Conservation (phyloP, 2,113 vertebrate species). For the Elachura formosa region DNA sequence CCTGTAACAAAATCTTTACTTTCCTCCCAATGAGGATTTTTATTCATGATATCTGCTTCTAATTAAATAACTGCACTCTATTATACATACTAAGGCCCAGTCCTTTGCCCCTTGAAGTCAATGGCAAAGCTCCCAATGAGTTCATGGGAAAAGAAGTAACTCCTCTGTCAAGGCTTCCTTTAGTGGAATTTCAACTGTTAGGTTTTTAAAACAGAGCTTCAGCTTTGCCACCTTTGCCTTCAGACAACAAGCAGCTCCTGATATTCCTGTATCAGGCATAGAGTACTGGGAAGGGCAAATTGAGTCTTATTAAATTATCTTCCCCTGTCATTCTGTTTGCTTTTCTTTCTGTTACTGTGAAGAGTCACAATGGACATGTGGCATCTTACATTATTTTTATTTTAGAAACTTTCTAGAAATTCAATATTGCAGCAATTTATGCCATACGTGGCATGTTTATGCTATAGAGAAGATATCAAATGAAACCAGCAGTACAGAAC, state of each 20-base stretch:
- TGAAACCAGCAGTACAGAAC: neutral
- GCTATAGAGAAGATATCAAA: neutral
- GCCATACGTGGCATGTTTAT: neutral
- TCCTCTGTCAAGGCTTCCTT: neutral
- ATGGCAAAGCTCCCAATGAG: slow-evolving; percentile 3
- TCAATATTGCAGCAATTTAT: neutral
- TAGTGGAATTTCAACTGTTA: neutral
- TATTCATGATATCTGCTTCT: slow-evolving; percentile 14
- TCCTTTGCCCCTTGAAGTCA: neutral
- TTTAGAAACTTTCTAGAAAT: neutral
- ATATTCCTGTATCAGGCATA: neutral
- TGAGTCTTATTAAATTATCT: neutral
- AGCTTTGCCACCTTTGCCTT: neutral
- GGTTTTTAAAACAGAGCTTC: neutral
- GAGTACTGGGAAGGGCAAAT: neutral
- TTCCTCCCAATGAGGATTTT: neutral
- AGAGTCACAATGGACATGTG: neutral
- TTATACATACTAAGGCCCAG: neutral
- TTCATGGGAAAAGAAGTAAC: neutral
- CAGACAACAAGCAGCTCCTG: neutral
- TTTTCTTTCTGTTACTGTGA: neutral
- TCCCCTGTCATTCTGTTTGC: neutral
- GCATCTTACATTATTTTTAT: neutral
- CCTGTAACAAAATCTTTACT: neutral
- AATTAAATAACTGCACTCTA: slow-evolving; percentile 22